A percentile compares a stretch with the other conserved stretches of the same genome.
phyloP scores from a whole-genome alignment of 2,113 vertebrate genomes.

The Numenius arquata region DNA sequence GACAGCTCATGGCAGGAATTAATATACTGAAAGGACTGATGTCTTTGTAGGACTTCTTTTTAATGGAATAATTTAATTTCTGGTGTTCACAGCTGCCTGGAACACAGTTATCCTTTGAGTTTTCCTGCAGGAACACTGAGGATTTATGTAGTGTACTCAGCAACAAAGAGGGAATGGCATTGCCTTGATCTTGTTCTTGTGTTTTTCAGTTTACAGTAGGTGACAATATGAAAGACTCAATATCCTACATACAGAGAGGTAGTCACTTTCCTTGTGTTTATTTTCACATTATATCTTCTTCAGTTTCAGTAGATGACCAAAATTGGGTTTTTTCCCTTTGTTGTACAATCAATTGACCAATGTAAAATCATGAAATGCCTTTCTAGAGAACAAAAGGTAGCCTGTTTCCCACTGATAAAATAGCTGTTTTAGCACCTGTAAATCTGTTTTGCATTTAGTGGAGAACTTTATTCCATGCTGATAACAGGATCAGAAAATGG shows the following conservation, averaged over 20 bases:
- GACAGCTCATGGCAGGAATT: background rate
- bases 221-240: background rate
- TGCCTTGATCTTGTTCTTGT: background rate
- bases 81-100: background rate
- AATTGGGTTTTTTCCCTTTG: background rate
- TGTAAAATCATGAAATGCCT: slow-evolving; percentile 1
- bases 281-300: slow-evolving; percentile 3
- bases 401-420: slow-evolving; percentile 58
- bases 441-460: slow-evolving; percentile 66
- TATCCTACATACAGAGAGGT: background rate
- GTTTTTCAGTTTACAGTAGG: background rate
- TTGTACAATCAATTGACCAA: background rate
- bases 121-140: background rate
- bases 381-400: slow-evolving; percentile 62
- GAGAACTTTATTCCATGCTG: slow-evolving; percentile 61
- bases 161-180: background rate
- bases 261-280: background rate
- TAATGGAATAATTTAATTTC: background rate
- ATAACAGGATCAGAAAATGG: slow-evolving; percentile 75
- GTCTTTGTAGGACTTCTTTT: background rate
- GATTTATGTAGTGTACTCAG: background rate
- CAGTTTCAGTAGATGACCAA: background rate
- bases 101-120: background rate
- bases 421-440: slow-evolving; percentile 70
- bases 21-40: background rate